Evolutionary conservation across 2,888 invertebrate species (phyloP), one percentile per base, ranked within the genome.

Genomic region (Mactromeris polynyma): DNA sequence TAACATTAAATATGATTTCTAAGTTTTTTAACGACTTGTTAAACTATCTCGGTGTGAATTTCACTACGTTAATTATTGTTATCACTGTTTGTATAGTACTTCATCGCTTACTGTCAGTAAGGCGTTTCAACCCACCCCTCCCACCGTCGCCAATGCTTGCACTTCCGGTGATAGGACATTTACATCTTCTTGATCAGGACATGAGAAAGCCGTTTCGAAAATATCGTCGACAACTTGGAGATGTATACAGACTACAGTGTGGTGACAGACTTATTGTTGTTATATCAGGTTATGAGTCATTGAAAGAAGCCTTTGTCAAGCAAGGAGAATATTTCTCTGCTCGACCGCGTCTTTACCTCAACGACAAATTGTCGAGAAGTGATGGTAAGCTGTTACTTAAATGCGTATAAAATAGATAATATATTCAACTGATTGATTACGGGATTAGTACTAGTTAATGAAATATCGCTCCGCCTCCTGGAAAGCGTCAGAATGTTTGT

Each of bases 151-250:
- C 89, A 42, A 69, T 26, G 2, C 58, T 83, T 33, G 26, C 51
- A 36, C 81, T 89, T 19, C 89, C 89, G 31, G 40, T 89, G 9
- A 69, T 89, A 14, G 89, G 89, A 9, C 87, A 89, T 79, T 51
- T 89, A n/a, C 83, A 87, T 42, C 36, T 82, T n/a, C 1, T 89
- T 7, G 54, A 79, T 6, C 40, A 36, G 21, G 85, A 89, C 42
- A 78, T 87, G 54, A 40, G 82, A 31, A 51, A 69, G 40, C 69
- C 80, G 9, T 85, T 87, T 17, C 64, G 73, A 11, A 84, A 85
- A 79, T 83, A 85, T 36, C 40, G 81, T 38, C 54, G 40, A 17
- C 77, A 85, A 73, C 42, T 64, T 77, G 89, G 89, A 36, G 84
- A 89, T 73, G 51, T 89, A 19, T 89, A 81, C 46, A 64, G 73